Conservation (phyloP, 2,888 invertebrate genomes). For the Lydus trimaculatus region DNA sequence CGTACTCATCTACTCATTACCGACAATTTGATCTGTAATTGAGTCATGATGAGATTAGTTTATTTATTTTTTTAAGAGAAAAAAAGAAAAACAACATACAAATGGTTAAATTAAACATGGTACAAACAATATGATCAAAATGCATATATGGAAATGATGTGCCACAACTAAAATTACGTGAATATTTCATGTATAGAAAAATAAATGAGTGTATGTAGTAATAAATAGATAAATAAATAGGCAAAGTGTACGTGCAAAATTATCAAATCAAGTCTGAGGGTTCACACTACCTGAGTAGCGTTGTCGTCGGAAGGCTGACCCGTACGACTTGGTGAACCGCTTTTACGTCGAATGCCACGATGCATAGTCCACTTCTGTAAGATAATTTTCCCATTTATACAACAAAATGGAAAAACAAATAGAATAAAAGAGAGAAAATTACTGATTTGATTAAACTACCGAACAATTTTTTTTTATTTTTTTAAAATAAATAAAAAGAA, state of each 20-base stretch:
- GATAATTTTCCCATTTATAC: constrained; percentile 37
- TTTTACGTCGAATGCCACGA: constrained; percentile 79
- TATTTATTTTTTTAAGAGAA: not conserved
- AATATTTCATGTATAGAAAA: not conserved
- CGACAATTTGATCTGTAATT: not conserved
- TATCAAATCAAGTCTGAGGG: constrained; percentile 30
- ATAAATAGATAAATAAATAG: constrained; percentile 17
- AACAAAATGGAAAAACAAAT: constrained; percentile 10
- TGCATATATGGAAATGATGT: not conserved
- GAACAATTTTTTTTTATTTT: not conserved
- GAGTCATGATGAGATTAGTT: not conserved
- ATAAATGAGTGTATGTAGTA: no score
- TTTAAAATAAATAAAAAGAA: no score
- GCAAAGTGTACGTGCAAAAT: constrained; percentile 35
- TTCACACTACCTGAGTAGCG: constrained; percentile 64
- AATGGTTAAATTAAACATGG: not conserved
- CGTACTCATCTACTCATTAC: not conserved
- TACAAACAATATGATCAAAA: not conserved
- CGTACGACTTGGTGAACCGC: constrained; percentile 66
- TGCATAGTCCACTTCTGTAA: constrained; percentile 83
- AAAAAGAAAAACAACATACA: not conserved
- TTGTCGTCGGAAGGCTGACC: constrained; percentile 63
- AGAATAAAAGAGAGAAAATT: not conserved
- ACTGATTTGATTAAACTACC: not conserved
- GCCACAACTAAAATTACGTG: not conserved